These are phyloP conservation scores for Clitarchus hookeri DNA, from an alignment of 2,888 invertebrate species.

Conservation along the genomic window DNA sequence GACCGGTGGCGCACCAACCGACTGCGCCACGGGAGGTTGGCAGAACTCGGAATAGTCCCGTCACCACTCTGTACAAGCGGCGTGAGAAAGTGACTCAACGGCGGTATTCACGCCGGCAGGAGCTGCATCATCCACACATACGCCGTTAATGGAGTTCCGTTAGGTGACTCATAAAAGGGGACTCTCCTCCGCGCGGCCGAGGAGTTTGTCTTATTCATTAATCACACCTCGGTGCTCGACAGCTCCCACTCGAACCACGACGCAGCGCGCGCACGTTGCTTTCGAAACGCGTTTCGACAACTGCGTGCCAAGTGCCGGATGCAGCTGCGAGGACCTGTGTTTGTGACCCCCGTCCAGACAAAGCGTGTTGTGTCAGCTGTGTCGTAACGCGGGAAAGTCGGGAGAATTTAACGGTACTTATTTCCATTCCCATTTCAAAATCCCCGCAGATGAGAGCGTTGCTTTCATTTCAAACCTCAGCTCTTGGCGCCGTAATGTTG, in stretches of 20 bases:
- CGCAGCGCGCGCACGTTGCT: background rate
- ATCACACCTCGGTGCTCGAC: background rate
- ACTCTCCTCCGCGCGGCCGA: too few relatives aligned
- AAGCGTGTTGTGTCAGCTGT: background rate
- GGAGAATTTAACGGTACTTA: background rate
- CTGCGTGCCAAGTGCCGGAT: background rate
- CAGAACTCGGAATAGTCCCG: too few relatives aligned
- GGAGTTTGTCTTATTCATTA: background rate
- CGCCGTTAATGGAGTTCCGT: too few relatives aligned
- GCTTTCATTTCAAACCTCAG: background rate
- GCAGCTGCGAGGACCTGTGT: background rate
- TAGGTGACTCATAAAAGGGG: too few relatives aligned
- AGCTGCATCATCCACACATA: too few relatives aligned
- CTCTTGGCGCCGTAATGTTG: too few relatives aligned
- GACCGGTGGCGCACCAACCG: too few relatives aligned
- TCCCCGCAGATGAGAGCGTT: background rate
- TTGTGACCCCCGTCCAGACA: background rate
- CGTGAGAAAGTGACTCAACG: too few relatives aligned
- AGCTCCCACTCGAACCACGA: too few relatives aligned
- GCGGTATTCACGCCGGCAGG: too few relatives aligned
- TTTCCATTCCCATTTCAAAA: background rate
- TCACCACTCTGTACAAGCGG: too few relatives aligned
- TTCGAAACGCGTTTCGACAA: slow-evolving; percentile 8
- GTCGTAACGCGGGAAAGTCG: background rate
- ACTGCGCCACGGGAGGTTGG: too few relatives aligned